A percentile compares a stretch with the other conserved stretches of the same genome.
These are phyloP conservation scores for Hippocampus abdominalis DNA, from an alignment of 2,113 vertebrate species.

Conservation along the genomic window DNA sequence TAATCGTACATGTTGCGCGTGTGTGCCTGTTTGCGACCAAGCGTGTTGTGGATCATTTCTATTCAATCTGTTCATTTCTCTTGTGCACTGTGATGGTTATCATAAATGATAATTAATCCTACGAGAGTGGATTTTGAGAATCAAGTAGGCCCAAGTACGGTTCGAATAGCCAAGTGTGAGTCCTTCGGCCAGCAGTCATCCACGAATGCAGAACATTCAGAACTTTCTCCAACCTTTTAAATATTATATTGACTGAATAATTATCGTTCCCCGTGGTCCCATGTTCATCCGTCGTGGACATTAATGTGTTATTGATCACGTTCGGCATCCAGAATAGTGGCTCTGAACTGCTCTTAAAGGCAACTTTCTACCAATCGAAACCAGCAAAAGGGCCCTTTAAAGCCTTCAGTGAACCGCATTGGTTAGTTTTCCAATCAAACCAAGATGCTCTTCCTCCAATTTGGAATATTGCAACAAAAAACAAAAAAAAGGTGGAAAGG, in stretches of 20 bases:
- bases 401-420: slow-evolving; percentile 51
- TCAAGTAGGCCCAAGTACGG: neutral
- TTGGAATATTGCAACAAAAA: slow-evolving; percentile 26
- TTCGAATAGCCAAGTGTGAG: neutral
- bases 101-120: neutral
- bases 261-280: neutral
- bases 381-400: slow-evolving; percentile 62
- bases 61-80: too few relatives aligned
- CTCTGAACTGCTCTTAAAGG: slow-evolving; percentile 55
- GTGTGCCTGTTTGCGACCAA: too few relatives aligned
- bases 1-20: too few relatives aligned
- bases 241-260: neutral
- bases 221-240: neutral
- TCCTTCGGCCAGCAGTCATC: neutral
- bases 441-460: slow-evolving; percentile 39
- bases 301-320: slow-evolving; percentile 46
- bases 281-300: neutral
- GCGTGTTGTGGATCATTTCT: too few relatives aligned
- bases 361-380: slow-evolving; percentile 59
- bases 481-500: neutral
- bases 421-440: slow-evolving; percentile 46
- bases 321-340: slow-evolving; percentile 65
- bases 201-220: neutral
- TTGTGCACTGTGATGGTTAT: too few relatives aligned
- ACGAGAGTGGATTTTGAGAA: neutral